Evolutionary conservation across 1,140 invertebrate genomes (phyloP).

Genomic region (Drosophila aff.): DNA sequence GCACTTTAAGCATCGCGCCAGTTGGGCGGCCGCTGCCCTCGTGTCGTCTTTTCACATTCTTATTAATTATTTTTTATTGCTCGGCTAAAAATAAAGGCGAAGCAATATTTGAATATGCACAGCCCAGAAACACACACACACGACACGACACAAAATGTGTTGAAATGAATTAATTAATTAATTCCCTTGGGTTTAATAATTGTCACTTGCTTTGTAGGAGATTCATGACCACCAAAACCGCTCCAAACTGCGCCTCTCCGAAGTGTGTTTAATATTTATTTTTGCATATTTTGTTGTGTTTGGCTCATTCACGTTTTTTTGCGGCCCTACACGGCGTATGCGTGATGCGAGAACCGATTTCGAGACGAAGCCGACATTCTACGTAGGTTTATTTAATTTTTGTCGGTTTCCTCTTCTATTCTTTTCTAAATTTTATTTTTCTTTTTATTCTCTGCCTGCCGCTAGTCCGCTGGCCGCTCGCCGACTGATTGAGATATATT

Average conservation of each 20-base stretch:
- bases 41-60: conserved; percentile 42
- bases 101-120: conserved; percentile 23
- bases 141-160: background rate
- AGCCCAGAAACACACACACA: background rate
- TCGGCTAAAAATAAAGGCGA: conserved; percentile 58
- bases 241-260: conserved; percentile 36
- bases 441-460: conserved; percentile 32
- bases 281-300: conserved; percentile 55
- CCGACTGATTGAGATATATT: conserved; percentile 76
- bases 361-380: conserved; percentile 42
- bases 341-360: conserved; percentile 48
- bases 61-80: conserved; percentile 59
- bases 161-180: conserved; percentile 37
- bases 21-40: conserved; percentile 16
- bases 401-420: conserved; percentile 14
- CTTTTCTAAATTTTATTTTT: conserved; percentile 4
- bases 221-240: conserved; percentile 59
- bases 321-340: conserved; percentile 68
- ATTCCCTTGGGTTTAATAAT: conserved; percentile 24
- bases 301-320: conserved; percentile 37
- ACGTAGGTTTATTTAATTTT: conserved; percentile 41
- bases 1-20: conserved; percentile 51
- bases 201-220: conserved; percentile 77
- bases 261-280: conserved; percentile 31
- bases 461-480: conserved; percentile 46